Conservation (phyloP, 2,888 invertebrate species). For the Crocallis elinguaria region DNA sequence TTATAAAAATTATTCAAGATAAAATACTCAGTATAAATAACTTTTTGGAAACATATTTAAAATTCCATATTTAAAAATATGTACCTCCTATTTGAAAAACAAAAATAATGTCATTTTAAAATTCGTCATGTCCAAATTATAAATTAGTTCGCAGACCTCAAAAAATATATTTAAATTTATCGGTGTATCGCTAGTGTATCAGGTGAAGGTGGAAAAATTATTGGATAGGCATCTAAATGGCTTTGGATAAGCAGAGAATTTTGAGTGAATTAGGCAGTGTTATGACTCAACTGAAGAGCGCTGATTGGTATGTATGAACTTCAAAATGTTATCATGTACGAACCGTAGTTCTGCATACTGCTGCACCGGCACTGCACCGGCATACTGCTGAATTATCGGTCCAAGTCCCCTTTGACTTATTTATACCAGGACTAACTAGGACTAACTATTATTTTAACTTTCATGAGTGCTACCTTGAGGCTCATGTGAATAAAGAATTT, state of each 20-base stretch:
- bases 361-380: too few species aligned
- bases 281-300: slow-evolving; percentile 74
- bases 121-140: slow-evolving; percentile 43
- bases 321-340: not conserved
- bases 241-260: slow-evolving; percentile 73
- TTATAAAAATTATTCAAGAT: too few species aligned
- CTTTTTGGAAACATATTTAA: too few species aligned
- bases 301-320: slow-evolving; percentile 67
- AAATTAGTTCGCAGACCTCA: slow-evolving; percentile 30
- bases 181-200: too few species aligned
- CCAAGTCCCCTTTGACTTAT: too few species aligned
- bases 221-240: slow-evolving; percentile 53
- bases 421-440: too few species aligned
- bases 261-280: slow-evolving; percentile 76
- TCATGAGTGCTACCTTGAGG: too few species aligned
- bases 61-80: not conserved
- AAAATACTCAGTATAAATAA: too few species aligned
- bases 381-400: too few species aligned
- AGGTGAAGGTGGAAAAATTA: slow-evolving; percentile 12
- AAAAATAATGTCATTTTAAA: slow-evolving; percentile 17
- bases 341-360: too few species aligned
- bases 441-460: too few species aligned
- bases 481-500: too few species aligned
- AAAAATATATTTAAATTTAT: slow-evolving; percentile 28
- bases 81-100: slow-evolving; percentile 3